phyloP scores from a whole-genome alignment of 2,888 invertebrate species.

The Cactoblastis cactorum region DNA sequence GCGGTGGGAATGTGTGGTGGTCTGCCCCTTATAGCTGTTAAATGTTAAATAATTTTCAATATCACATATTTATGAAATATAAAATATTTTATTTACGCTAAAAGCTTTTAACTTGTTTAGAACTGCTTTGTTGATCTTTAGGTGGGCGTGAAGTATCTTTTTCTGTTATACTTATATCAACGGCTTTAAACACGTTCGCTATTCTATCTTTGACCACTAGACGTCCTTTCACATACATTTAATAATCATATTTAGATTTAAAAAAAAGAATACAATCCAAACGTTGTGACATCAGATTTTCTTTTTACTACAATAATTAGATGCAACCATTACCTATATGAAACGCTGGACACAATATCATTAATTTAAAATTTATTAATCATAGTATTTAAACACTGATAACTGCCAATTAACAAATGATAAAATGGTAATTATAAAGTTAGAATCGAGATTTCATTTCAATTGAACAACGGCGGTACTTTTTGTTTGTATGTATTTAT shows the following conservation, averaged over 20 bases:
- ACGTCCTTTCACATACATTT: too few species aligned
- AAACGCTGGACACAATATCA: conserved; percentile 18
- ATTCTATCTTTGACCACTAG: conserved; percentile 37
- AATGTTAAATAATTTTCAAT: neutral
- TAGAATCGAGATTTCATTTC: conserved; percentile 34
- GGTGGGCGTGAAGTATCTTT: conserved; percentile 50
- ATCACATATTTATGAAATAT: neutral
- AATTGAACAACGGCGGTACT: conserved; percentile 25
- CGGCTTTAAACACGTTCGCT: conserved; percentile 47
- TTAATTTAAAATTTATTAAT: conserved; percentile 1
- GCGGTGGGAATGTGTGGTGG: too few species aligned
- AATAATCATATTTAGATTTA: too few species aligned
- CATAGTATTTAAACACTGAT: conserved; percentile 21
- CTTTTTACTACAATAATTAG: conserved; percentile 35
- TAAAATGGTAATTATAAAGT: conserved; percentile 33
- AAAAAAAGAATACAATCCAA: too few species aligned
- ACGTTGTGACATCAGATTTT: conserved; percentile 27
- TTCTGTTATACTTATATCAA: conserved; percentile 47
- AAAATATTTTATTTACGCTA: conserved; percentile 16
- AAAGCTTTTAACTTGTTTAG: conserved; percentile 27
- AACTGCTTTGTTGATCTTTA: conserved; percentile 23
- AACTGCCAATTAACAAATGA: conserved; percentile 32
- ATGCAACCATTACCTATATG: conserved; percentile 23
- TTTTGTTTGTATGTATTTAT: neutral
- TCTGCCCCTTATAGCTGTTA: too few species aligned